Evolutionary conservation across 2,888 invertebrate genomes (phyloP).

Genomic region (Orgyia antiqua): DNA sequence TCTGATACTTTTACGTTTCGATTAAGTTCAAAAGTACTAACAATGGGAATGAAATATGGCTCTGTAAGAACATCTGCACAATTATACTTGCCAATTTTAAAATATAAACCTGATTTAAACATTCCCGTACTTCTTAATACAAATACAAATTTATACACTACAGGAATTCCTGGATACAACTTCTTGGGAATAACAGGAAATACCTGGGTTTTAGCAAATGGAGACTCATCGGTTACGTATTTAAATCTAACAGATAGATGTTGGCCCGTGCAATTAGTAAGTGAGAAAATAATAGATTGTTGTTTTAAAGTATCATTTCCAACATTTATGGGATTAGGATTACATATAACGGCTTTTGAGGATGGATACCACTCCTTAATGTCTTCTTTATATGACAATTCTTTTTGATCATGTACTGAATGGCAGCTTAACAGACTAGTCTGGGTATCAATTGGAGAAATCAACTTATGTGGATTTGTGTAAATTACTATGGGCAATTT

Average conservation of each 20-base stretch:
- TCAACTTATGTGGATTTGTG: constrained; percentile 44
- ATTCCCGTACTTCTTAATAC: constrained; percentile 33
- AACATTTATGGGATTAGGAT: constrained; percentile 37
- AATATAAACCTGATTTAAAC: constrained; percentile 40
- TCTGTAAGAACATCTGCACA: constrained; percentile 26
- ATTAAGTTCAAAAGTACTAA: constrained; percentile 25
- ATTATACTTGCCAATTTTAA: constrained; percentile 41
- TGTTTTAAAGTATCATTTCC: constrained; percentile 25
- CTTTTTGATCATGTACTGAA: constrained; percentile 7
- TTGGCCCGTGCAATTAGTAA: constrained; percentile 42
- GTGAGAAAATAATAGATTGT: constrained; percentile 42
- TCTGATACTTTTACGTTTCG: constrained; percentile 34
- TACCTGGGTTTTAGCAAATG: constrained; percentile 37
- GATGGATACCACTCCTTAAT: constrained; percentile 28
- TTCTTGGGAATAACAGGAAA: constrained; percentile 38
- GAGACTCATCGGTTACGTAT: constrained; percentile 32
- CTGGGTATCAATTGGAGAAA: constrained; percentile 38
- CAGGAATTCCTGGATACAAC: constrained; percentile 50
- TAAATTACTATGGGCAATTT: constrained; percentile 34
- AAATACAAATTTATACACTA: constrained; percentile 39
- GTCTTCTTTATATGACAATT: constrained; percentile 7
- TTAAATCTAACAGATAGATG: constrained; percentile 44
- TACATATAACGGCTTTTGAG: constrained; percentile 31
- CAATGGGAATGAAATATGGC: constrained; percentile 45
- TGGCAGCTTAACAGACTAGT: constrained; percentile 24